These are phyloP conservation scores for Pipistrellus kuhlii DNA, from an alignment of 2,797 vertebrate genomes.

Conservation along the genomic window DNA sequence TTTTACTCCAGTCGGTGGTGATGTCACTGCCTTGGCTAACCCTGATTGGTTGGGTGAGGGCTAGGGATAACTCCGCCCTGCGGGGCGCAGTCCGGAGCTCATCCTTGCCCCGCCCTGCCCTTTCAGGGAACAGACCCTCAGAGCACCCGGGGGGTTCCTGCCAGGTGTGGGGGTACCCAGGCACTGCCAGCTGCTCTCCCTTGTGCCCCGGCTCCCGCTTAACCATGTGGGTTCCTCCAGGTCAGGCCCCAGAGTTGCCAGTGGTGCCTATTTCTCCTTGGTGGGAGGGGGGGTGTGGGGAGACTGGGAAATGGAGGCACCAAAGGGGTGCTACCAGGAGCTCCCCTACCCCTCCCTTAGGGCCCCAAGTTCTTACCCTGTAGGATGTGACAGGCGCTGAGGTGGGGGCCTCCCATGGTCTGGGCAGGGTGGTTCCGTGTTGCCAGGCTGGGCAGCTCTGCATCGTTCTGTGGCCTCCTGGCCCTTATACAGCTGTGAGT, in stretches of 20 bases:
- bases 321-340: background rate
- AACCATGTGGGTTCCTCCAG: background rate
- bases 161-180: fast-evolving
- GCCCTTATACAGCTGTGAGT: conserved; percentile 1
- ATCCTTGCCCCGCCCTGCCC: no score
- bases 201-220: background rate
- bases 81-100: no score
- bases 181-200: background rate
- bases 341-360: fast-evolving
- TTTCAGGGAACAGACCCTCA: no score
- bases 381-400: background rate
- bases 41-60: no score
- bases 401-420: conserved; percentile 26
- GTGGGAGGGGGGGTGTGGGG: background rate
- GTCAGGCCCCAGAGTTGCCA: background rate
- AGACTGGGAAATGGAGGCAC: no score
- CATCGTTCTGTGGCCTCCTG: no score
- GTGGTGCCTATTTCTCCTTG: background rate
- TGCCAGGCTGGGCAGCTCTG: background rate
- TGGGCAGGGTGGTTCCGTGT: background rate
- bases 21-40: no score
- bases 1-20: no score
- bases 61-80: no score
- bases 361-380: conserved; percentile 43
- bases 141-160: background rate